Conservation (phyloP, 2,888 invertebrate species). For the Mechanitis mazaeus region DNA sequence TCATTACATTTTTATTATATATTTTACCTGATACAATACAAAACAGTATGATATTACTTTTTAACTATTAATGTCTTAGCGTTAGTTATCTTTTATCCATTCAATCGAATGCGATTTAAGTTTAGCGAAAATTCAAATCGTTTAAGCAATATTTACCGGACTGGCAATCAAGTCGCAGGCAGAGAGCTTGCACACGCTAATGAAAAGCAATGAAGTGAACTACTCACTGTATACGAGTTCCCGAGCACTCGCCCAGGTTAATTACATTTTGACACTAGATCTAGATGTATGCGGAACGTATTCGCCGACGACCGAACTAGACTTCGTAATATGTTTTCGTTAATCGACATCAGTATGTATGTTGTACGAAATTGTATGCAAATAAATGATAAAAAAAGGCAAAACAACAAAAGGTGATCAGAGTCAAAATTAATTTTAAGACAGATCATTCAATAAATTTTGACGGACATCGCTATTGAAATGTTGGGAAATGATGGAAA, state of each 20-base stretch:
- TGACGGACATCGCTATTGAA: not conserved
- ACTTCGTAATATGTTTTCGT: slow-evolving; percentile 12
- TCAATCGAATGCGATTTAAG: slow-evolving; percentile 14
- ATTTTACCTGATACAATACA: no score
- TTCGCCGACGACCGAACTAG: slow-evolving; percentile 14
- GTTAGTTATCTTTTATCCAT: not conserved
- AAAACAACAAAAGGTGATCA: not conserved
- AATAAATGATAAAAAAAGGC: not conserved
- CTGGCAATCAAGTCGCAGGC: slow-evolving; percentile 29
- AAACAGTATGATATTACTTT: no score
- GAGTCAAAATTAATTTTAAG: not conserved
- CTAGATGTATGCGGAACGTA: slow-evolving; percentile 23
- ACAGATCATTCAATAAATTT: not conserved
- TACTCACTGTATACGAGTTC: slow-evolving; percentile 32
- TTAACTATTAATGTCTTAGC: no score
- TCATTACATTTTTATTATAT: not conserved
- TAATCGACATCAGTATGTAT: slow-evolving; percentile 5
- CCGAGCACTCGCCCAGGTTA: slow-evolving; percentile 42
- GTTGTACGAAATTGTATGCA: not conserved
- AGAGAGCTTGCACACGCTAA: slow-evolving; percentile 38
- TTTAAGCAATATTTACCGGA: slow-evolving; percentile 25
- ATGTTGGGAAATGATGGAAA: not conserved
- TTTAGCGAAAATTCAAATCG: slow-evolving; percentile 22
- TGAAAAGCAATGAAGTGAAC: slow-evolving; percentile 44
- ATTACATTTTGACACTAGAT: slow-evolving; percentile 55